Conservation (phyloP, 2,797 vertebrate species). For the Netta rufina region DNA sequence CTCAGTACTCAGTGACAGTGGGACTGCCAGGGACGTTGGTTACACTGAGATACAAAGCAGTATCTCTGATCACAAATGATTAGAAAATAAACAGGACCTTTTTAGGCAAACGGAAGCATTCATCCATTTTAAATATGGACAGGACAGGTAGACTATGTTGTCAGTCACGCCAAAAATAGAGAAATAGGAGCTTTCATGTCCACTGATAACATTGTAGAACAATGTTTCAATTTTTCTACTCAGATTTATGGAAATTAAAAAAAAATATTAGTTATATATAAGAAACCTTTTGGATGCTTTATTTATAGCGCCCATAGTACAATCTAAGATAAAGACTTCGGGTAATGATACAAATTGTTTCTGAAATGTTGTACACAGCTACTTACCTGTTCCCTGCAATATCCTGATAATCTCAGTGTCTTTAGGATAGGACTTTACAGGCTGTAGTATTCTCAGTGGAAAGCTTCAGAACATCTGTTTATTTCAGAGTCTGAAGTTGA, state of each 20-base stretch:
- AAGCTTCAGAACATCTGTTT: slow-evolving; percentile 52
- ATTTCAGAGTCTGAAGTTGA: slow-evolving; percentile 26
- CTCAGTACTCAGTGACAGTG: neutral
- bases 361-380: neutral
- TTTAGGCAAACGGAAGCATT: neutral
- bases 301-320: neutral
- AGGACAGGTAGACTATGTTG: neutral
- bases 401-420: neutral
- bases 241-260: slow-evolving; percentile 12
- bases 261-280: neutral
- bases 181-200: neutral
- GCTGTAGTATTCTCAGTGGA: slow-evolving; percentile 5
- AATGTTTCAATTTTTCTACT: neutral
- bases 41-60: neutral
- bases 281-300: neutral
- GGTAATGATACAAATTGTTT: neutral
- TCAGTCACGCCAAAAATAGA: neutral
- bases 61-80: neutral
- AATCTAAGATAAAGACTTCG: neutral
- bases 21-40: neutral
- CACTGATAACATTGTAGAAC: neutral
- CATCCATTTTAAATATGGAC: neutral
- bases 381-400: neutral
- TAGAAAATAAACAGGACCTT: neutral
- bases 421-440: slow-evolving; percentile 1